Base-by-base conservation (phyloP, 2,797 vertebrate species). In the Cyprinodon diabolis region DNA sequence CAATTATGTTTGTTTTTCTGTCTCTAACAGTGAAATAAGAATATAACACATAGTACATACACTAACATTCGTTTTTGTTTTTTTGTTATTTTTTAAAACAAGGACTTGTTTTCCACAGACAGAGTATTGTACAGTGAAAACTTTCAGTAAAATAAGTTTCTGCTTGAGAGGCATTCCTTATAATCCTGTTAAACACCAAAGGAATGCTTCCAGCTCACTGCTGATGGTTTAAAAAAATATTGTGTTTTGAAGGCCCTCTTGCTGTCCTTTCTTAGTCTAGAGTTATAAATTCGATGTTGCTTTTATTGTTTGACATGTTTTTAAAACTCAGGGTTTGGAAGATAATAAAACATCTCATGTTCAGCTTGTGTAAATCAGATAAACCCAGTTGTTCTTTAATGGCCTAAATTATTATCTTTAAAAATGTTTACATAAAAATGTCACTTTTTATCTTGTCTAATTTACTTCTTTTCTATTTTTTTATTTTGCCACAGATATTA, bases 121-220 rank as follows among this genome's bases (percentile, higher is more conserved):
- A n/a, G n/a, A 43, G 37, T 43, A 21, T 63, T 1, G 4, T 12
- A 37, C 37, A 63, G 11, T 9, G 4, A 2, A 63, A 63, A 10
- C 60, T 43, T 40, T 21, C 9, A 43, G 37, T 63, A 11, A 63
- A 43, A 63, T 63, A n/a, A 4, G n/a, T n/a, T 63, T 63, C 17
- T 63, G 60, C 60, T 63, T 63, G 60, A 63, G n/a, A 63, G 67
- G 4, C 9, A 15, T 12, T 55, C 37, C n/a, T 45, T 69, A 5
- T 56, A 55, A 69, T 56, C 23, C 52, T 68, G 8, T 40, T 54
- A 68, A 68, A 40, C 49, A 68, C 49, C 45, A 68, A 68, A 68
- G 19, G 49, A 68, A 68, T n/a, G 37, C 51, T 69, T 43, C 35
- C 51, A 55, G 51, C 21, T 55, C 37, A 1, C 60, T 63, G 60